Evolutionary conservation across 2,113 vertebrate species (phyloP).

Genomic region (Geothlypis trichas): DNA sequence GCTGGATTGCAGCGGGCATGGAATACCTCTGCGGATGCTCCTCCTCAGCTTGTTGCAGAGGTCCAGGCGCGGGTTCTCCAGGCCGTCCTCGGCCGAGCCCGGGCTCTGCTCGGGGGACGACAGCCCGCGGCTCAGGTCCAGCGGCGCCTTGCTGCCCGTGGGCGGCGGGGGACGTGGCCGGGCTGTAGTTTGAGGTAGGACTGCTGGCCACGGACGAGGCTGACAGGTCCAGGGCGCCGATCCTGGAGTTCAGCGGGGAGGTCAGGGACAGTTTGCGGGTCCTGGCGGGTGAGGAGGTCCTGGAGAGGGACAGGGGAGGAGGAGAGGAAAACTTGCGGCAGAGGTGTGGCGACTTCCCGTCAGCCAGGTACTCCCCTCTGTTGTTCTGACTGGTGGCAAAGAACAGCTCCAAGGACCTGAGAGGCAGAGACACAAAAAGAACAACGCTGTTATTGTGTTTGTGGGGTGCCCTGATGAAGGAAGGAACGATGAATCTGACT

Average conservation of each 20-base stretch:
- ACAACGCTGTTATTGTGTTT: not conserved
- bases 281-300: conserved; percentile 89
- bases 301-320: conserved; percentile 88
- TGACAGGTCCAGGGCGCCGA: conserved; percentile 87
- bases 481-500: too few species aligned
- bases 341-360: conserved; percentile 90
- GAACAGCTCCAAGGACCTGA: conserved; percentile 95
- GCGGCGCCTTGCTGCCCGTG: conserved; percentile 73
- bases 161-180: conserved; percentile 83
- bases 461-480: too few species aligned
- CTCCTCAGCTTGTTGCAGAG: conserved; percentile 88
- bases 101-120: conserved; percentile 88
- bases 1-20: not conserved
- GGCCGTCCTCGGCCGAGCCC: conserved; percentile 74
- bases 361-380: conserved; percentile 84
- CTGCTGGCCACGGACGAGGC: conserved; percentile 78
- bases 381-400: conserved; percentile 93
- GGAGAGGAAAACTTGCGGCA: conserved; percentile 97
- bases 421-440: not conserved
- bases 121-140: conserved; percentile 82
- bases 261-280: conserved; percentile 92
- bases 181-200: conserved; percentile 80
- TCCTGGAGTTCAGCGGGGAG: conserved; percentile 85
- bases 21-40: conserved; percentile 89
- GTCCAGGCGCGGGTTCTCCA: conserved; percentile 83